A percentile compares a stretch with the other conserved stretches of the same genome.
Conservation (phyloP, 1,140 invertebrate genomes). For the Stenopsyche tienmushanensis region DNA sequence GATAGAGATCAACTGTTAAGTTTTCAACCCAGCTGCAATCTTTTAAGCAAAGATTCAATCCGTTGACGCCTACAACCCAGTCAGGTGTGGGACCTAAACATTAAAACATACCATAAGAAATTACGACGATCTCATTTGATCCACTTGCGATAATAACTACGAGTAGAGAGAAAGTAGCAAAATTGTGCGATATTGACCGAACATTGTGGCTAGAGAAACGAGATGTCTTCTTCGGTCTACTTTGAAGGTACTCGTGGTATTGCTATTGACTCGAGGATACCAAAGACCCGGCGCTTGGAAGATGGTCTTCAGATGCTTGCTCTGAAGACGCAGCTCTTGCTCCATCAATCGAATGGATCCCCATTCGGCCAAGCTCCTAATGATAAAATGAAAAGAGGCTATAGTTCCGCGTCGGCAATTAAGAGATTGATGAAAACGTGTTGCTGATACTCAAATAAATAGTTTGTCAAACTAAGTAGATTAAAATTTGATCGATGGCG, state of each 20-base stretch:
- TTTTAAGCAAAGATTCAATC: constrained; percentile 80
- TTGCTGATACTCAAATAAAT: no score
- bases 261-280: constrained; percentile 89
- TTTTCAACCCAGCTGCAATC: constrained; percentile 87
- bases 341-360: constrained; percentile 91
- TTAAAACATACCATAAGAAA: constrained; percentile 4
- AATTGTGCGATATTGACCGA: constrained; percentile 57
- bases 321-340: constrained; percentile 81
- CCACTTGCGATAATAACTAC: no score
- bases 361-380: constrained; percentile 80
- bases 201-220: constrained; percentile 92
- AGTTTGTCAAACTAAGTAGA: no score
- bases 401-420: no score
- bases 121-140: no score
- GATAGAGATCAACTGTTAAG: constrained; percentile 81
- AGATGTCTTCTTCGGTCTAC: constrained; percentile 88
- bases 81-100: constrained; percentile 81
- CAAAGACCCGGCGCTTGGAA: constrained; percentile 93
- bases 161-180: not conserved
- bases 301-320: constrained; percentile 82
- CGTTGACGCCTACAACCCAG: constrained; percentile 91
- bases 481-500: no score
- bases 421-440: no score
- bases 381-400: not conserved
- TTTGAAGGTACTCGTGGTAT: constrained; percentile 80